Percentiles rank a stretch among this genome's conserved stretches.
phyloP scores from a whole-genome alignment of 2,888 invertebrate genomes.

The Nemotelus pantherinus region DNA sequence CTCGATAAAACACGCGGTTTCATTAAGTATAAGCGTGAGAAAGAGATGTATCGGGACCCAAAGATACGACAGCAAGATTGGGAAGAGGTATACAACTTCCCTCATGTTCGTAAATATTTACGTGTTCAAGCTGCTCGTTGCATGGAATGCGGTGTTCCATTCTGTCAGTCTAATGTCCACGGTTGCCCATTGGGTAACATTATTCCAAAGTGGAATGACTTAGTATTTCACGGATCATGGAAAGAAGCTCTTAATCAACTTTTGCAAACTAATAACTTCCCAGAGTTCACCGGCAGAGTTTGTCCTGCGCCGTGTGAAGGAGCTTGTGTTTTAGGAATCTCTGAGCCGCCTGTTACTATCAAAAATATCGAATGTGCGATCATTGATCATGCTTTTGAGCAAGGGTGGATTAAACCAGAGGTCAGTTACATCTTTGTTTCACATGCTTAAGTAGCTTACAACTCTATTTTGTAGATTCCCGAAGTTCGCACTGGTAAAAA shows the following conservation, averaged over 20 bases:
- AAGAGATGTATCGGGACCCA: conserved; percentile 84
- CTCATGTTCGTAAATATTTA: conserved; percentile 87
- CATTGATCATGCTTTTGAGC: conserved; percentile 97
- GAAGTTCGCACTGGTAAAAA: conserved; percentile 78
- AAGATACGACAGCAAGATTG: conserved; percentile 90
- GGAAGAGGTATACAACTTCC: conserved; percentile 94
- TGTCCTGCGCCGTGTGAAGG: conserved; percentile 99
- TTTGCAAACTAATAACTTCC: conserved; percentile 98
- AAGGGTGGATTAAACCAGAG: conserved; percentile 91
- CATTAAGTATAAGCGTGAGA: conserved; percentile 94
- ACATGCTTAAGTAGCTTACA: background rate
- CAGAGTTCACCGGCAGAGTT: conserved; percentile 95
- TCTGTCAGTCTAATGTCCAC: conserved; percentile 90
- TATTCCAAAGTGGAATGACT: conserved; percentile 98
- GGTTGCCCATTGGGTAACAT: conserved; percentile 99
- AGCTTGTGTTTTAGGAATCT: conserved; percentile 95
- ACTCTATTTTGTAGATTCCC: conserved; percentile 68
- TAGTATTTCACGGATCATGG: conserved; percentile 95
- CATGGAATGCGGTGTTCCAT: conserved; percentile 99
- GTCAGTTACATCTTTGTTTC: conserved; percentile 56
- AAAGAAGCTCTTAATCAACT: conserved; percentile 91
- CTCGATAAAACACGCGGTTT: conserved; percentile 91
- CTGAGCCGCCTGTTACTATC: conserved; percentile 96
- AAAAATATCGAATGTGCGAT: conserved; percentile 99
- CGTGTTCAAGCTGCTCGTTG: conserved; percentile 92